Percentiles rank a stretch among this genome's conserved stretches.
Evolutionary conservation across 2,888 invertebrate species (phyloP).

Genomic region (Clanis bilineata): DNA sequence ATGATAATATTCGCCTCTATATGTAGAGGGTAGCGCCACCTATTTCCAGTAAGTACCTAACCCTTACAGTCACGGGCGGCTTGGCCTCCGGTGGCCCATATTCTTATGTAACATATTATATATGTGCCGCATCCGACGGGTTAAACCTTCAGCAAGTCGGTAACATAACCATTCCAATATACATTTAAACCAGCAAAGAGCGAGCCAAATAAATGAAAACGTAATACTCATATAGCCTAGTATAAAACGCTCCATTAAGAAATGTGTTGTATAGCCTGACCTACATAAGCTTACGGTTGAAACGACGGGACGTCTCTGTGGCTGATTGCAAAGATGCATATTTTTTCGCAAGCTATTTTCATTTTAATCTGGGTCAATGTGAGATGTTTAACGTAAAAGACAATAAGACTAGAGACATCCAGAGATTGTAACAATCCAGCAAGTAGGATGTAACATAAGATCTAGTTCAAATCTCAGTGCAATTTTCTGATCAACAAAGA

Average conservation of each 20-base stretch:
- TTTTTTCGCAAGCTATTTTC: slow-evolving; percentile 1
- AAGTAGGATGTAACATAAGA: too few relatives aligned
- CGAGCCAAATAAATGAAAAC: neutral
- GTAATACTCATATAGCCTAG: neutral
- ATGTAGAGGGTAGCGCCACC: too few relatives aligned
- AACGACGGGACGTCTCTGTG: slow-evolving; percentile 1
- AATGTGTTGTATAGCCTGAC: neutral
- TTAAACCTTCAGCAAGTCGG: neutral
- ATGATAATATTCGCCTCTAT: too few relatives aligned
- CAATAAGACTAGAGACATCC: too few relatives aligned
- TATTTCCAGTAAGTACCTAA: too few relatives aligned
- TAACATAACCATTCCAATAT: neutral
- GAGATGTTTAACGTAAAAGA: neutral
- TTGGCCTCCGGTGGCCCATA: too few relatives aligned
- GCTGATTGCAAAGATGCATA: slow-evolving; percentile 5
- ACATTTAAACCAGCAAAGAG: neutral
- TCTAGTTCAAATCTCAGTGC: too few relatives aligned
- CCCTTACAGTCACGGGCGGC: too few relatives aligned
- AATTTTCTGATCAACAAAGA: too few relatives aligned
- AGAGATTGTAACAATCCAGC: too few relatives aligned
- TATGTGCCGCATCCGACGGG: neutral
- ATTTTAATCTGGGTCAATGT: slow-evolving; percentile 9
- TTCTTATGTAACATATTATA: too few relatives aligned
- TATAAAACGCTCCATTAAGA: slow-evolving; percentile 2
- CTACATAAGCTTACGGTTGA: neutral